A percentile compares a stretch with the other conserved stretches of the same genome.
Conservation (phyloP, 1,140 invertebrate genomes). For the Eubasilissa regina region DNA sequence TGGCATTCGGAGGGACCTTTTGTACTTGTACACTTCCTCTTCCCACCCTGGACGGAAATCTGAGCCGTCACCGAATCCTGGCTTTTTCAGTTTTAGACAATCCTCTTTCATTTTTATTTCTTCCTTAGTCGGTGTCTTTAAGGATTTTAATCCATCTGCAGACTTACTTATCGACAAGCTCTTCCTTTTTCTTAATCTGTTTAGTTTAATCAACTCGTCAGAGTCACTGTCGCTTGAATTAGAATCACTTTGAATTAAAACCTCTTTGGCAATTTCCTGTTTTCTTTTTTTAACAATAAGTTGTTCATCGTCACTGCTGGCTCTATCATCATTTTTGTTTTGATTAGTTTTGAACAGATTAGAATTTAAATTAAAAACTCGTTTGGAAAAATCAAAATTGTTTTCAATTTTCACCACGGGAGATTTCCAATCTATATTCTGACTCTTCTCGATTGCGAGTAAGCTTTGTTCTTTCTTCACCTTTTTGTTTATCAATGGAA, state of each 20-base stretch:
- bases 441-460: constrained; percentile 8
- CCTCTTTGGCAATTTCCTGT: constrained; percentile 50
- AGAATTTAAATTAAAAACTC: not conserved
- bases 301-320: constrained; percentile 58
- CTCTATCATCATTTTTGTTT: constrained; percentile 58
- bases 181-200: constrained; percentile 66
- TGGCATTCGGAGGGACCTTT: constrained; percentile 85
- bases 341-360: constrained; percentile 36
- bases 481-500: constrained; percentile 71
- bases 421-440: constrained; percentile 43
- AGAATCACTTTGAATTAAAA: constrained; percentile 41
- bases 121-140: constrained; percentile 66
- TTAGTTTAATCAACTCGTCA: constrained; percentile 66
- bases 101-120: constrained; percentile 66
- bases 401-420: constrained; percentile 50
- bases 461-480: constrained; percentile 53
- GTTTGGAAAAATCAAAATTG: constrained; percentile 35
- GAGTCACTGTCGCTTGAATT: constrained; percentile 66
- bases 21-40: constrained; percentile 85
- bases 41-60: constrained; percentile 85
- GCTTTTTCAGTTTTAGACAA: constrained; percentile 71
- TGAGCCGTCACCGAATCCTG: constrained; percentile 81
- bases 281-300: constrained; percentile 56
- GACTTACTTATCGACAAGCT: constrained; percentile 62
- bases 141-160: constrained; percentile 64